Base-by-base conservation (phyloP, 2,888 invertebrate genomes). In the Tiliacea aurago region DNA sequence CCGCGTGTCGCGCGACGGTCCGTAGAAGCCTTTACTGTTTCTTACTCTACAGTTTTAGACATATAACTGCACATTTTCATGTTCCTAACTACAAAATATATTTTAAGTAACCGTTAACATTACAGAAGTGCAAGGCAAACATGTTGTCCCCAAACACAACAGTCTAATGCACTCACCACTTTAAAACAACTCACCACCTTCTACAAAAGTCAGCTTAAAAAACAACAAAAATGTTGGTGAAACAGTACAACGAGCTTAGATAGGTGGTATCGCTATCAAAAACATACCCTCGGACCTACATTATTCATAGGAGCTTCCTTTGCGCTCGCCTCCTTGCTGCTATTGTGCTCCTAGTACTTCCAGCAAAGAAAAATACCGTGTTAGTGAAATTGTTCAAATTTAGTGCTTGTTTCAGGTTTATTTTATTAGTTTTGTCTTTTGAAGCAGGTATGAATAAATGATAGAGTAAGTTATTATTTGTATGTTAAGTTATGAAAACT, bases 291-390 rank as follows among this genome's bases (percentile, higher is more conserved):
- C 11, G 70, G 70, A 63, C 68, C n/a, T 82, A 81, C 82, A 83
- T 83, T 83, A 83, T 84, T 83, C 84, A 83, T 83, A 65, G 59
- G 23, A 58, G 65, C 58, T 76, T 71, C 81, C 73, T 76, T 56
- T 59, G 75, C 66, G 59, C 33, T 28, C 63, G 33, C 41, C 73
- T 73, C 53, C 68, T 73, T 20, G 67, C 63, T 70, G 28, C 68
- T 68, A 53, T 43, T 67, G 68, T 62, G 43, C 68, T 56, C 72
- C 79, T 78, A 53, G 70, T 63, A 72, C 53, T 56, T 75, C 64
- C 28, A 64, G 18, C 43, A 83, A 56, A 80, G 43, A 76, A 77
- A 76, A 73, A 73, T 65, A 71, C 61, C 15, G 45, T 63, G 37
- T 41, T 58, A 61, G 70, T 58, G 47, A 67, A 58, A 51, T 43